These are phyloP conservation scores for Nomada flava DNA, from an alignment of 2,888 invertebrate species.

Conservation along the genomic window DNA sequence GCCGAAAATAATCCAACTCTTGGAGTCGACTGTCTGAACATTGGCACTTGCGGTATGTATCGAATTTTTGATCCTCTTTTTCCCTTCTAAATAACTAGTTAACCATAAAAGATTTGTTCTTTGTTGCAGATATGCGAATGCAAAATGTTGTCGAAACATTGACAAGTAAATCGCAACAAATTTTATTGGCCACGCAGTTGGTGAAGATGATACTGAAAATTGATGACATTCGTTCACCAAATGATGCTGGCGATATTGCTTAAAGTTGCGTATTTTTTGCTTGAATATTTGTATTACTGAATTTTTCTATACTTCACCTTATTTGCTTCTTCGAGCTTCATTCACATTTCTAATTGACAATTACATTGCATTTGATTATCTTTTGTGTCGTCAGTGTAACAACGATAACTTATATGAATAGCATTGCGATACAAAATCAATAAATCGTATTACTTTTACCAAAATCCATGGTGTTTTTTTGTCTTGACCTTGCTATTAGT, in stretches of 20 bases:
- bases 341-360: constrained; percentile 54
- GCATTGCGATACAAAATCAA: constrained; percentile 51
- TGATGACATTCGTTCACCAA: constrained; percentile 94
- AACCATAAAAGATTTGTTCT: constrained; percentile 25
- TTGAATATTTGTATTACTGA: constrained; percentile 40
- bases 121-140: constrained; percentile 93
- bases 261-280: constrained; percentile 45
- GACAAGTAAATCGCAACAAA: constrained; percentile 98
- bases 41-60: constrained; percentile 86
- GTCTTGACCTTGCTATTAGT: background rate
- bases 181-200: constrained; percentile 97
- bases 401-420: constrained; percentile 59
- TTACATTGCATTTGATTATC: constrained; percentile 27
- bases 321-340: constrained; percentile 52
- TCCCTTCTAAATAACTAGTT: background rate
- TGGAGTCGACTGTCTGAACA: constrained; percentile 97
- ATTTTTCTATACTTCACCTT: constrained; percentile 22
- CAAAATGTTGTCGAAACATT: constrained; percentile 98
- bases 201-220: constrained; percentile 99
- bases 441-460: constrained; percentile 36
- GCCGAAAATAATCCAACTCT: constrained; percentile 93
- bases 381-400: constrained; percentile 25
- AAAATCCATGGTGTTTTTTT: constrained; percentile 4
- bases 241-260: constrained; percentile 71
- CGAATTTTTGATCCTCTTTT: background rate